Percentiles rank a stretch among this genome's conserved stretches.
These are phyloP conservation scores for Dicyrtoma fusca DNA, from an alignment of 2,888 invertebrate genomes.

Conservation along the genomic window DNA sequence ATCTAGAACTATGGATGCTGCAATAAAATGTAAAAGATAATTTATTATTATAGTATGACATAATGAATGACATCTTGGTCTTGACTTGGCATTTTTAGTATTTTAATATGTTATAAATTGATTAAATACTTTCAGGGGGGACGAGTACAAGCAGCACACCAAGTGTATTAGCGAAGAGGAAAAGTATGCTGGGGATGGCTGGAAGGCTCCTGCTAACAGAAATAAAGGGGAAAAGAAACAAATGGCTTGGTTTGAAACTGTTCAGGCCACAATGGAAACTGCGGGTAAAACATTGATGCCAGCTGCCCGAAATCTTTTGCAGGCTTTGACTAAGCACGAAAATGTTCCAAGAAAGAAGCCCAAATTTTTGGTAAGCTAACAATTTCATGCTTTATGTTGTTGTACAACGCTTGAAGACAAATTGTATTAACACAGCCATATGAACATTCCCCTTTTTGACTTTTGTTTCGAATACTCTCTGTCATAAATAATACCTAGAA, in stretches of 20 bases:
- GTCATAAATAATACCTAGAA: too few relatives aligned
- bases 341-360: conserved; percentile 85
- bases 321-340: conserved; percentile 70
- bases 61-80: too few relatives aligned
- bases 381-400: too few relatives aligned
- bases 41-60: too few relatives aligned
- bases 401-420: too few relatives aligned
- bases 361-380: conserved; percentile 69
- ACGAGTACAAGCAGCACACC: conserved; percentile 76
- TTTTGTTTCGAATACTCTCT: too few relatives aligned
- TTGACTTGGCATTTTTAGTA: too few relatives aligned
- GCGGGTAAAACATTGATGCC: conserved; percentile 63
- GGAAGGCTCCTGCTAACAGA: conserved; percentile 68
- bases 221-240: conserved; percentile 88
- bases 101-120: too few relatives aligned
- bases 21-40: too few relatives aligned
- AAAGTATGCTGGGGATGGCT: conserved; percentile 84
- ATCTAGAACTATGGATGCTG: too few relatives aligned
- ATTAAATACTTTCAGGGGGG: conserved; percentile 73
- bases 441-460: too few relatives aligned
- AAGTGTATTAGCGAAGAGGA: conserved; percentile 85
- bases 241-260: conserved; percentile 76
- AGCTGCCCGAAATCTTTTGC: conserved; percentile 68
- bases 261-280: conserved; percentile 69
- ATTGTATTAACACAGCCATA: too few relatives aligned